Conservation (phyloP, 2,113 vertebrate genomes). For the Spilogale gracilis region DNA sequence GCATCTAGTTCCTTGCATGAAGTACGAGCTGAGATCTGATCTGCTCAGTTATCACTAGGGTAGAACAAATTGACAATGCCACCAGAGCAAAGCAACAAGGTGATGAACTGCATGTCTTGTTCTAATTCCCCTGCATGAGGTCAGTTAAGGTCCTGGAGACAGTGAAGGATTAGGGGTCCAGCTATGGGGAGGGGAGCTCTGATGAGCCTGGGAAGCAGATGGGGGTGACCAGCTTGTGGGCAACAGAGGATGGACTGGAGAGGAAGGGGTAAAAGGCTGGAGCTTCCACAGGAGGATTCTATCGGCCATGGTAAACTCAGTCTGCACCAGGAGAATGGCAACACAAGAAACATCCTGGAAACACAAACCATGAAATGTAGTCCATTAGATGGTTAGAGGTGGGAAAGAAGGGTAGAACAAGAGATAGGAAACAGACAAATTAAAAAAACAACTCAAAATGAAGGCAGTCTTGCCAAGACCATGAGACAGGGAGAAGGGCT, state of each 20-base stretch:
- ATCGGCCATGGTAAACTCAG: not conserved
- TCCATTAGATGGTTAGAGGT: not conserved
- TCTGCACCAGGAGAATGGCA: not conserved
- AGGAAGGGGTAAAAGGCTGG: not conserved
- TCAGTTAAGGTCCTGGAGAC: not conserved
- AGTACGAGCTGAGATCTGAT: not conserved
- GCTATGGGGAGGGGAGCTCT: not conserved
- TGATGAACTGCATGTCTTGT: not conserved
- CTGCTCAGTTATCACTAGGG: not conserved
- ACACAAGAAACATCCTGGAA: not conserved
- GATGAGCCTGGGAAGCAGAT: not conserved
- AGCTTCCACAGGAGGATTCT: not conserved
- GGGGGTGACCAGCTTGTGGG: accelerated
- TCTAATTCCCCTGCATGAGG: not conserved
- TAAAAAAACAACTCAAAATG: not conserved
- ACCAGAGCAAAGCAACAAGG: not conserved
- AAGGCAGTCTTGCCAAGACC: not conserved
- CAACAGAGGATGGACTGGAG: not conserved
- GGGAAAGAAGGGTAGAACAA: not conserved
- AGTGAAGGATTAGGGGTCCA: not conserved
- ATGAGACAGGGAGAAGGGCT: not conserved
- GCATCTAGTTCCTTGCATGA: not conserved
- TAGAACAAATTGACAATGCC: not conserved
- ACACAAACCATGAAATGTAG: not conserved
- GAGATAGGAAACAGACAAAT: not conserved